Conservation (phyloP, 2,113 vertebrate genomes). For the Mustelus asterias region DNA sequence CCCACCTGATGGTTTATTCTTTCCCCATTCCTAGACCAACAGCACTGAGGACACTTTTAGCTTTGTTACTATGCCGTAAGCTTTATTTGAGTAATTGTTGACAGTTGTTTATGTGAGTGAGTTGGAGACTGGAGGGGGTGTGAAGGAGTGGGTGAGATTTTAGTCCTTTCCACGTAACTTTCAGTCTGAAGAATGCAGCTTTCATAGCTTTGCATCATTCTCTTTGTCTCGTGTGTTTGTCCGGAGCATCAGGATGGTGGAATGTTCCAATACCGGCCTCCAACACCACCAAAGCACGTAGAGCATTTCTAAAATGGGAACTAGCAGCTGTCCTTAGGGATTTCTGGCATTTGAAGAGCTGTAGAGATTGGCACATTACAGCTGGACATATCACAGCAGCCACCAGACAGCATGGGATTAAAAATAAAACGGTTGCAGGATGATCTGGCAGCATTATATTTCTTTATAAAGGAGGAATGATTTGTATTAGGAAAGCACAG, state of each 20-base stretch:
- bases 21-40: not conserved
- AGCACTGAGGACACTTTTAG: not conserved
- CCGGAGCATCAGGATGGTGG: not conserved
- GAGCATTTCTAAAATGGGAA: slow-evolving; percentile 43
- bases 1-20: no score
- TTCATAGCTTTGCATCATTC: not conserved
- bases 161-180: not conserved
- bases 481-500: not conserved
- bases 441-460: slow-evolving; percentile 15
- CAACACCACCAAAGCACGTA: not conserved
- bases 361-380: slow-evolving; percentile 47
- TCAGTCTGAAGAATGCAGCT: not conserved
- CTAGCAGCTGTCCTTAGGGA: slow-evolving; percentile 43
- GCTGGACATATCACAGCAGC: slow-evolving; percentile 39
- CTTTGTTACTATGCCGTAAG: not conserved
- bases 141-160: not conserved
- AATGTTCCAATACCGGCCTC: not conserved
- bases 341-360: slow-evolving; percentile 44
- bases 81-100: not conserved
- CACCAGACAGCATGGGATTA: slow-evolving; percentile 43
- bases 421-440: slow-evolving; percentile 50
- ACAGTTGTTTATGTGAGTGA: not conserved
- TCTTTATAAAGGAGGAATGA: not conserved
- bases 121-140: not conserved
- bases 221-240: not conserved